Evolutionary conservation across 2,113 vertebrate species (phyloP).

Genomic region (Chlorodrepanis virens): DNA sequence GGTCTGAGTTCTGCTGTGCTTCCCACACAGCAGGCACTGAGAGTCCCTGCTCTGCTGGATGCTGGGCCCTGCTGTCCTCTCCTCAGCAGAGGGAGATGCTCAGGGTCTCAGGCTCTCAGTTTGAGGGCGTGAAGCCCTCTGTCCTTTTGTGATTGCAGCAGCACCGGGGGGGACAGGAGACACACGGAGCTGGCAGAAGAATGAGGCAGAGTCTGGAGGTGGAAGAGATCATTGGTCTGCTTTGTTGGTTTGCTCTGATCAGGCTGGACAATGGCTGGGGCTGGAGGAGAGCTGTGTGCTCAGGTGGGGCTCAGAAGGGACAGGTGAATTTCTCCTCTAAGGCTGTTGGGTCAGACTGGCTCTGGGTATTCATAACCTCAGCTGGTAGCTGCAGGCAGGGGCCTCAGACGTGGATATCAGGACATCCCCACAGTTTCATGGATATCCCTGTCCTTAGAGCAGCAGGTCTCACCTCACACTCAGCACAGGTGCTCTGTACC

Average conservation of each 20-base stretch:
- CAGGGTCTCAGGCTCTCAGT: background rate
- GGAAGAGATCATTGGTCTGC: background rate
- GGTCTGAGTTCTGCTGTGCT: background rate
- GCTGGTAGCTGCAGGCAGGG: background rate
- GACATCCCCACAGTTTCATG: background rate
- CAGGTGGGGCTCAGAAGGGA: background rate
- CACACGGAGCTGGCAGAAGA: background rate
- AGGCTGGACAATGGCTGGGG: background rate
- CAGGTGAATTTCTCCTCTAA: background rate
- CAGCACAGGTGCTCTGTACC: background rate
- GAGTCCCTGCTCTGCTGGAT: background rate
- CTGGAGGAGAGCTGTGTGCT: background rate
- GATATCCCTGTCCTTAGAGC: background rate
- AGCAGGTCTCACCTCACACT: background rate
- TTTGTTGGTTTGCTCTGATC: background rate
- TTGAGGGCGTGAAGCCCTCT: background rate
- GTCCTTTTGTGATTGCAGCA: background rate
- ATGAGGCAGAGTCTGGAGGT: background rate
- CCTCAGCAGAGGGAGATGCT: background rate
- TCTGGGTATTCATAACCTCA: background rate
- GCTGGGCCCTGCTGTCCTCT: background rate
- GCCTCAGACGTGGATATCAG: background rate
- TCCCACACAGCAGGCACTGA: background rate
- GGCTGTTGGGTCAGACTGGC: background rate
- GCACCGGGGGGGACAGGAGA: background rate